phyloP scores from a whole-genome alignment of 1,140 invertebrate species.

The Teleopsis dalmanni region DNA sequence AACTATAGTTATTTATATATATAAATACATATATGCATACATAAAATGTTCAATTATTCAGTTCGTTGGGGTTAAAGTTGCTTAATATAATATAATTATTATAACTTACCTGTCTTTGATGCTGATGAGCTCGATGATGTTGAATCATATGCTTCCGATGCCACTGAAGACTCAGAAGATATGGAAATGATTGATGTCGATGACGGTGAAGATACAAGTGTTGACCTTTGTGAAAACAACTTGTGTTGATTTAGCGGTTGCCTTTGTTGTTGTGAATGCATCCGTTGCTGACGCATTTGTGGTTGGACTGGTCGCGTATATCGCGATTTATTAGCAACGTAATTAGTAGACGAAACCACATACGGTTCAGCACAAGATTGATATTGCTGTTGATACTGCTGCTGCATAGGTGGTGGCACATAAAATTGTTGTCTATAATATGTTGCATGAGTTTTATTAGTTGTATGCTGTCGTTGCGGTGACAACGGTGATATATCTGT shows the following conservation, averaged over 20 bases:
- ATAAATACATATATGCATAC: not conserved
- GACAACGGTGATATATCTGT: conserved; percentile 2
- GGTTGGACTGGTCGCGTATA: conserved; percentile 5
- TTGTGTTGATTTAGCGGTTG: not conserved
- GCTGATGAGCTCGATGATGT: conserved; percentile 24
- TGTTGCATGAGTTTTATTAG: conserved; percentile 5
- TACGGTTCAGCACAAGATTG: conserved; percentile 13
- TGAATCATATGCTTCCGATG: conserved; percentile 17
- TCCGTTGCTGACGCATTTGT: conserved; percentile 7
- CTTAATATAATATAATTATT: not conserved
- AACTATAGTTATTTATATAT: not conserved
- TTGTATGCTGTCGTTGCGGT: not conserved
- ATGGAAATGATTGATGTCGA: conserved; percentile 40
- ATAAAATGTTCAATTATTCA: not conserved
- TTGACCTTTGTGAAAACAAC: conserved; percentile 3
- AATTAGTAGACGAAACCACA: not conserved
- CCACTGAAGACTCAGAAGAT: conserved; percentile 40
- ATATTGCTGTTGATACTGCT: conserved; percentile 29
- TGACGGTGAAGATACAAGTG: conserved; percentile 30
- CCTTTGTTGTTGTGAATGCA: conserved; percentile 9
- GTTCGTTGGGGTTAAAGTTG: not conserved
- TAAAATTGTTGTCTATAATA: conserved; percentile 39
- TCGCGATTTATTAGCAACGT: conserved; percentile 8
- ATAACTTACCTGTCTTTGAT: conserved; percentile 12
- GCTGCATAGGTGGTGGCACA: conserved; percentile 40